These are phyloP conservation scores for Lasiurus borealis DNA, from an alignment of 2,113 vertebrate species.

Conservation along the genomic window DNA sequence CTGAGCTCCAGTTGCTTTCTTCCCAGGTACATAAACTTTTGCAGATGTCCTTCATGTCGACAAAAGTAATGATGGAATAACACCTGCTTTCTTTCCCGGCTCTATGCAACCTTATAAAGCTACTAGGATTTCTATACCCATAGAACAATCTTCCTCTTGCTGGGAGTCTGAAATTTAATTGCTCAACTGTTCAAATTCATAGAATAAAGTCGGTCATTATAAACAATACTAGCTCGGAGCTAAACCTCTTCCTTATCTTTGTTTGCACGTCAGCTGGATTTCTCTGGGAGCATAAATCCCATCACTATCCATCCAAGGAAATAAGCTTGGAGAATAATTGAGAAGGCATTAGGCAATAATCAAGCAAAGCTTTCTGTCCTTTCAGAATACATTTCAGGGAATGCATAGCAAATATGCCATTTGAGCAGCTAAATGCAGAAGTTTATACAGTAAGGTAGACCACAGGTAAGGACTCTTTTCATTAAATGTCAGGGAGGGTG, in stretches of 20 bases:
- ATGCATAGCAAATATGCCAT: slow-evolving; percentile 42
- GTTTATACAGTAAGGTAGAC: slow-evolving; percentile 20
- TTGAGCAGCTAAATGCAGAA: slow-evolving; percentile 65
- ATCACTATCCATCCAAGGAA: slow-evolving; percentile 80
- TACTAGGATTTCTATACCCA: slow-evolving; percentile 5
- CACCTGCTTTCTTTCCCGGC: slow-evolving; percentile 58
- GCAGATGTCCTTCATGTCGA: slow-evolving; percentile 67
- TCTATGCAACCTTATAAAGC: not conserved
- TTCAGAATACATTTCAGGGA: slow-evolving; percentile 66
- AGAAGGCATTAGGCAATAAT: slow-evolving; percentile 72
- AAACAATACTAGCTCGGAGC: slow-evolving; percentile 79
- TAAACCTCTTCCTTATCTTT: slow-evolving; percentile 80
- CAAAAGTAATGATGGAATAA: slow-evolving; percentile 37
- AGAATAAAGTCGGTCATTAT: slow-evolving; percentile 86
- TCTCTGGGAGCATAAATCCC: slow-evolving; percentile 83
- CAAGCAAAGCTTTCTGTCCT: slow-evolving; percentile 74
- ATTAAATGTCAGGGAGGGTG: slow-evolving; percentile 70
- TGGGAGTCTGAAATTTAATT: slow-evolving; percentile 79
- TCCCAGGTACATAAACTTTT: slow-evolving; percentile 69
- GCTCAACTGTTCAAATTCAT: slow-evolving; percentile 85
- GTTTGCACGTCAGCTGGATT: slow-evolving; percentile 85
- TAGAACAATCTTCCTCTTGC: slow-evolving; percentile 55
- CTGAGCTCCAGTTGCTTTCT: slow-evolving; percentile 68
- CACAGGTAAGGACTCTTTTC: slow-evolving; percentile 56
- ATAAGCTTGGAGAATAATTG: slow-evolving; percentile 82